Base-by-base conservation (phyloP, 1,140 invertebrate genomes). In the Drosophila repletoides region DNA sequence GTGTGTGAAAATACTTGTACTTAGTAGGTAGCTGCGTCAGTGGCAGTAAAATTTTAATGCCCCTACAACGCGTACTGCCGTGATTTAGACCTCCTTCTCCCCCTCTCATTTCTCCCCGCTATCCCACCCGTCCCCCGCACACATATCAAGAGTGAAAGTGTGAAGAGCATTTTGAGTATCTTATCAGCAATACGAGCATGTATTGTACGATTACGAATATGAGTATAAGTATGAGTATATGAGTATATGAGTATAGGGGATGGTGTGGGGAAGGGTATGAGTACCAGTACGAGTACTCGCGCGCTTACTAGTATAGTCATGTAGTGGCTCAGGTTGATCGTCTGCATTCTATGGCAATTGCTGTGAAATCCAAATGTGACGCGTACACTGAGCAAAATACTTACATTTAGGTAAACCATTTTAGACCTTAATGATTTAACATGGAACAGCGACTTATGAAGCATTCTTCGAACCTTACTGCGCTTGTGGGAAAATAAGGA, bases 21-120 rank as follows among this genome's bases (percentile, higher is more conserved):
- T 61, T 49, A 58, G 51, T 59, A 61, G 56, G 64, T 66, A 45
- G 56, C 63, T 60, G 14, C 6, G 46, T 26, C 56, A 45, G 38
- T 48, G 56, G 77, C 68, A 83, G 69, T 83, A 76, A 81, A 81
- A 77, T 81, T 81, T 76, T 81, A 81, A 81, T 81, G 72, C 77
- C 59, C 45, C 33, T 17, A 48, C 64, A 52, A 61, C 29, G 52
- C 33, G 72, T 59, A 49, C 38, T 51, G 61, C 48, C 10, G 69
- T 77, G 77, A 81, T 65, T 74, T 73, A 64, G 46, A 26, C 56
- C 36, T 31, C 19, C 4, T 17, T 21, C 33, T 31, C 5, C 1
- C 7, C 33, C 29, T 28, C n/a, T 12, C 24, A 7, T 21, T 12
- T 15, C 22, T 17, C 3, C 3, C 14, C 19, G 14, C 12, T 12